Percentiles rank a stretch among this genome's conserved stretches.
phyloP scores from a whole-genome alignment of 2,888 invertebrate species.

The Yponomeuta cagnagella region DNA sequence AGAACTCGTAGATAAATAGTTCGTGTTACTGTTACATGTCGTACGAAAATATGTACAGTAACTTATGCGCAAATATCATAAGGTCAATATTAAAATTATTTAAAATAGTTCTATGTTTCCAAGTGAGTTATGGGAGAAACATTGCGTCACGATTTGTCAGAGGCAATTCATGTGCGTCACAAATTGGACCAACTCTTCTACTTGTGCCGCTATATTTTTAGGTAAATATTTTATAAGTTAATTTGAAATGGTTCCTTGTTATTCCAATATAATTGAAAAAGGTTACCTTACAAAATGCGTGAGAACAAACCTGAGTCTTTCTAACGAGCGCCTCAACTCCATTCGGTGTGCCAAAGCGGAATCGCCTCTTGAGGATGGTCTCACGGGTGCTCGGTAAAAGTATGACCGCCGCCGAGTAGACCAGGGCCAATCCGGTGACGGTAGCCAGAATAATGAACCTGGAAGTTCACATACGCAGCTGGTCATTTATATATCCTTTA shows the following conservation, averaged over 20 bases:
- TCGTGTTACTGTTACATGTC: neutral
- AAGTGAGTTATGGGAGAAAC: too few species aligned
- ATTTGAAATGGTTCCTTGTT: too few species aligned
- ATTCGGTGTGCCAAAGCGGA: slow-evolving; percentile 84
- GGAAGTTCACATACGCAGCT: slow-evolving; percentile 45
- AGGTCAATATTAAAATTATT: too few species aligned
- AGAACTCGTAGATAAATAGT: neutral
- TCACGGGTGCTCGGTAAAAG: slow-evolving; percentile 87
- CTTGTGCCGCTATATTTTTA: too few species aligned
- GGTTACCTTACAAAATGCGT: neutral
- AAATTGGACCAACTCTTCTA: too few species aligned
- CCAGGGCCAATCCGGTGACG: slow-evolving; percentile 84
- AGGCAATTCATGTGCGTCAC: too few species aligned
- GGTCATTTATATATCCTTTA: neutral
- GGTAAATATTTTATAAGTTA: too few species aligned
- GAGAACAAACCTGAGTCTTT: slow-evolving; percentile 82
- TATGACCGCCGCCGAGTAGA: slow-evolving; percentile 87
- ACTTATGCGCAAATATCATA: too few species aligned
- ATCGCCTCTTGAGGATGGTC: slow-evolving; percentile 85
- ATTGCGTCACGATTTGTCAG: too few species aligned
- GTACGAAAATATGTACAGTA: too few species aligned
- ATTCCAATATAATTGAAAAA: too few species aligned
- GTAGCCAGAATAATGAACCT: slow-evolving; percentile 90
- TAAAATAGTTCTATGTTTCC: too few species aligned
- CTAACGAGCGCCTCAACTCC: slow-evolving; percentile 85